A percentile compares a stretch with the other conserved stretches of the same genome.
Conservation (phyloP, 2,113 vertebrate genomes). For the Zosterops borbonicus region DNA sequence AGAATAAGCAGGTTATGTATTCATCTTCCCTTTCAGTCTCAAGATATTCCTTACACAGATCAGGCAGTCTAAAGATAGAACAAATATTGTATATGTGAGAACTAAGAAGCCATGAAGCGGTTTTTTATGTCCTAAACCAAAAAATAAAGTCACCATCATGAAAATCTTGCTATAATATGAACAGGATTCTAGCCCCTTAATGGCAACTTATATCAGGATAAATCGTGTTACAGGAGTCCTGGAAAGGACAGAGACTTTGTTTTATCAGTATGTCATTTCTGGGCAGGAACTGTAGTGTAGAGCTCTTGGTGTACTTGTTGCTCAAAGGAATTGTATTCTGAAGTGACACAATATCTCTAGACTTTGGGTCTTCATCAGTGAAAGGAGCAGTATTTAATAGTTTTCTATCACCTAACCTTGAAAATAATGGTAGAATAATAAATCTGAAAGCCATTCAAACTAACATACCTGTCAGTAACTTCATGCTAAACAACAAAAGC, state of each 20-base stretch:
- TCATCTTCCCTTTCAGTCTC: not conserved
- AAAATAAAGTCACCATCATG: accelerated
- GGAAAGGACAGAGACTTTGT: not conserved
- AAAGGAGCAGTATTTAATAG: not conserved
- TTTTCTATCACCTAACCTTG: not conserved
- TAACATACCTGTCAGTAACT: not conserved
- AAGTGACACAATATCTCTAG: not conserved
- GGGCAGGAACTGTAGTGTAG: not conserved
- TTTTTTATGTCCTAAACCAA: not conserved
- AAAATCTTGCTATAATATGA: not conserved
- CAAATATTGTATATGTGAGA: not conserved
- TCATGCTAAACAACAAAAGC: not conserved
- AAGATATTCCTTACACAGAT: not conserved
- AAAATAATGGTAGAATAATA: not conserved
- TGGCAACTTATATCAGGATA: not conserved
- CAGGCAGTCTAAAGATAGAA: not conserved
- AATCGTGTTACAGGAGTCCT: not conserved
- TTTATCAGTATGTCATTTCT: not conserved
- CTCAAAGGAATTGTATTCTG: not conserved
- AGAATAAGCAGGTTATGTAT: not conserved
- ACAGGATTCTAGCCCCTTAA: not conserved
- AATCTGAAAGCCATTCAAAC: not conserved
- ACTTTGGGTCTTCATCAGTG: not conserved
- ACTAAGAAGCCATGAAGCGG: not conserved
- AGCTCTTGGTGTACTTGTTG: not conserved